phyloP scores from a whole-genome alignment of 2,888 invertebrate genomes.

The Caenorhabditis becei region DNA sequence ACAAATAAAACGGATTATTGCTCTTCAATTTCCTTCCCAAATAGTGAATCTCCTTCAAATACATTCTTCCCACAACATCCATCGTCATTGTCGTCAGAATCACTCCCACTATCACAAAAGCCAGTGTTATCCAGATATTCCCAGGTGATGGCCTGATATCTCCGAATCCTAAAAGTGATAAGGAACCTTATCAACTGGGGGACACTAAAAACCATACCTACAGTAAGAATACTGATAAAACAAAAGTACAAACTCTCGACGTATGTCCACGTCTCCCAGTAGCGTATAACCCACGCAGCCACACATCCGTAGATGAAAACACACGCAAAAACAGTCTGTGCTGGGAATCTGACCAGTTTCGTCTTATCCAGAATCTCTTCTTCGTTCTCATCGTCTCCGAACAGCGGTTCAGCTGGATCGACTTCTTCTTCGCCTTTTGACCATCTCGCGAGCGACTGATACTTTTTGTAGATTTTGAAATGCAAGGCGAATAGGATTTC shows the following conservation, averaged over 20 bases:
- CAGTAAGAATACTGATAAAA: constrained; percentile 80
- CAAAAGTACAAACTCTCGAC: constrained; percentile 79
- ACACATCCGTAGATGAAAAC: constrained; percentile 79
- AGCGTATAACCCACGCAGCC: constrained; percentile 74
- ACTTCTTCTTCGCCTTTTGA: constrained; percentile 60
- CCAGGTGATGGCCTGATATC: constrained; percentile 78
- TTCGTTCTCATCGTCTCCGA: constrained; percentile 79
- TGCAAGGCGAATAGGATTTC: constrained; percentile 78
- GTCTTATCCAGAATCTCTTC: constrained; percentile 79
- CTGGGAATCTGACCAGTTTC: constrained; percentile 78
- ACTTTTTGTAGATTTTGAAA: constrained; percentile 78
- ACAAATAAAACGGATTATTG: constrained; percentile 80
- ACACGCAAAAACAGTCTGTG: constrained; percentile 78
- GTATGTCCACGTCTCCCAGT: constrained; percentile 77
- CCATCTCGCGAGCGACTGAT: not conserved
- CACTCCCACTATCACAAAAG: constrained; percentile 75
- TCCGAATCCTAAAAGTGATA: constrained; percentile 75
- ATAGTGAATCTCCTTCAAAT: constrained; percentile 81
- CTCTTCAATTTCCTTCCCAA: constrained; percentile 80
- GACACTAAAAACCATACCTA: too few species aligned
- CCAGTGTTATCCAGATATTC: constrained; percentile 72
- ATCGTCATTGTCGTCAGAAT: constrained; percentile 81
- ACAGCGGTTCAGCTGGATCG: constrained; percentile 68
- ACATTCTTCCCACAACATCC: constrained; percentile 81
- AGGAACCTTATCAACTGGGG: too few species aligned